A percentile compares a stretch with the other conserved stretches of the same genome.
Evolutionary conservation across 53 echinoderm and acorn worm genomes (phyloP).

Genomic region (Patiria pectinifera): DNA sequence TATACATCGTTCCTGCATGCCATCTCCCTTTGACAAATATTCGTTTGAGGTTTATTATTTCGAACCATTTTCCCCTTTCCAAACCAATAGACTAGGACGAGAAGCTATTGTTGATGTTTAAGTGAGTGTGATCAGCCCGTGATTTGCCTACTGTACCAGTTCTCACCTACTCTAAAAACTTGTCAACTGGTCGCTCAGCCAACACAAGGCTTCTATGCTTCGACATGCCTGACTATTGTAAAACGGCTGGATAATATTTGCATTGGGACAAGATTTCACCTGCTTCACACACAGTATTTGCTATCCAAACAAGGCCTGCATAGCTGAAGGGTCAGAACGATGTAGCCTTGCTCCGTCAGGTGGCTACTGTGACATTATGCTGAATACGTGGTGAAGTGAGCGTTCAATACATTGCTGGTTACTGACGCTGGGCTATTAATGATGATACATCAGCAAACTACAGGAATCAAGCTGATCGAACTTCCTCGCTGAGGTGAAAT

Average conservation of each 20-base stretch:
- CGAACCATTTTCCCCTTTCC: neutral
- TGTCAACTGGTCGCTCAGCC: neutral
- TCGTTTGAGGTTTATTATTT: neutral
- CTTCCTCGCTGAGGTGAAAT: no score
- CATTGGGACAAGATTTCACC: constrained; percentile 11
- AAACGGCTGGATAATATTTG: constrained; percentile 30
- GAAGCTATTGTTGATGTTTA: constrained; percentile 3
- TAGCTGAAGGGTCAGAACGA: constrained; percentile 18
- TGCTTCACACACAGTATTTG: constrained; percentile 29
- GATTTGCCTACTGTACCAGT: neutral
- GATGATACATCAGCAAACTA: no score
- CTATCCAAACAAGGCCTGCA: constrained; percentile 39
- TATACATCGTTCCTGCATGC: neutral
- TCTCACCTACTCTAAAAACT: constrained; percentile 7
- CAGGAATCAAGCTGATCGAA: no score
- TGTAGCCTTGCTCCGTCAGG: neutral
- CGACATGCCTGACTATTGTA: constrained; percentile 34
- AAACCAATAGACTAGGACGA: neutral
- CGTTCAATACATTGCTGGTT: neutral
- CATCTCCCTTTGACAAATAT: neutral
- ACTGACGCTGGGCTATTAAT: no score
- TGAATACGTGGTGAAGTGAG: neutral
- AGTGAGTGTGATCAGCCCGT: neutral
- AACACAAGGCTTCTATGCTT: constrained; percentile 14
- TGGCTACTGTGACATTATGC: neutral